phyloP scores from a whole-genome alignment of 2,888 invertebrate genomes.

The Mesorhabditis spiculigera region DNA sequence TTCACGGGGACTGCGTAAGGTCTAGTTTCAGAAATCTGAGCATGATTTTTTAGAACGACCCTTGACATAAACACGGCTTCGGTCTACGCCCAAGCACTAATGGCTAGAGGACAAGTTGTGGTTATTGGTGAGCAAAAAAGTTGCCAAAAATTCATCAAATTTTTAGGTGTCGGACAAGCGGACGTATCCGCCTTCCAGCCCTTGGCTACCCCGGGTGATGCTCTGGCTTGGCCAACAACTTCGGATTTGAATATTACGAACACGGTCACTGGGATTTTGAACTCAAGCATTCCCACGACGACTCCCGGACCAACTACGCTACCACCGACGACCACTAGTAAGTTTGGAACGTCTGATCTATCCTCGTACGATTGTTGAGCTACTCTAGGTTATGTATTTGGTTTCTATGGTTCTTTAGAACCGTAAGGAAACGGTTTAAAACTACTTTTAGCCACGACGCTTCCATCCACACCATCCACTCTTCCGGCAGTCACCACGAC shows the following conservation, averaged over 20 bases:
- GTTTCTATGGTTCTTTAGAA: no score
- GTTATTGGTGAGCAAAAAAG: not conserved
- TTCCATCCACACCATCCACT: not conserved
- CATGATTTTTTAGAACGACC: no score
- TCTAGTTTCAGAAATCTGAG: not conserved
- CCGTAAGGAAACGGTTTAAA: not conserved
- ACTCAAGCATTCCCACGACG: not conserved
- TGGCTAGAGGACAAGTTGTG: not conserved
- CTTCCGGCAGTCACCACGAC: not conserved
- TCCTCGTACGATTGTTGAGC: no score
- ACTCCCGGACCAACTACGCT: not conserved
- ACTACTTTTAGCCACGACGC: not conserved
- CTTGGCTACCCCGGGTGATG: not conserved
- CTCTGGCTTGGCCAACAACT: not conserved
- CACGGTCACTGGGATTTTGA: not conserved
- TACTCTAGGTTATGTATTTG: no score
- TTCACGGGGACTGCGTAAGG: not conserved
- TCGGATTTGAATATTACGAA: not conserved
- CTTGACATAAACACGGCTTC: not conserved
- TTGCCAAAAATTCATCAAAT: not conserved
- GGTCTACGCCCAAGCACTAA: not conserved
- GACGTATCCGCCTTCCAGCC: not conserved
- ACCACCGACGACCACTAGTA: not conserved
- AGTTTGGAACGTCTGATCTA: not conserved
- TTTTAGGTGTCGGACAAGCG: not conserved